Conservation (phyloP, 2,113 vertebrate species). For the Bagarius yarrelli region DNA sequence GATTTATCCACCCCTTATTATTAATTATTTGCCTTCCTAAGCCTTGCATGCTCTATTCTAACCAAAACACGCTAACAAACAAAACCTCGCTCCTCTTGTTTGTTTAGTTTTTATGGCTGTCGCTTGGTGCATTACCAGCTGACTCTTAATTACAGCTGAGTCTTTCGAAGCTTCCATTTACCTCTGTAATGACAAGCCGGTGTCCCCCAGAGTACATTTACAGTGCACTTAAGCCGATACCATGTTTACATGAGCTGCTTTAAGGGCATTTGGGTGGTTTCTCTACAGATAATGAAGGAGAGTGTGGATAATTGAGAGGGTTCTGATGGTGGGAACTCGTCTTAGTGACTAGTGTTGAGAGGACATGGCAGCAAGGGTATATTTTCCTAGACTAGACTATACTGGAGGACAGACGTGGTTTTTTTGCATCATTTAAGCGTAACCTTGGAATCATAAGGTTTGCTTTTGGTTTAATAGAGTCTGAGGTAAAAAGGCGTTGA, state of each 20-base stretch:
- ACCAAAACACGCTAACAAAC: slow-evolving; percentile 9
- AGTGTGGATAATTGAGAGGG: slow-evolving; percentile 28
- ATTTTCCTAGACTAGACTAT: background rate
- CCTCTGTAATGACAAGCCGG: slow-evolving; percentile 58
- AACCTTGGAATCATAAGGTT: background rate
- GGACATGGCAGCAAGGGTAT: background rate
- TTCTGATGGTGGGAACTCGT: background rate
- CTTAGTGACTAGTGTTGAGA: slow-evolving; percentile 1
- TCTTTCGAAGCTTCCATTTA: slow-evolving; percentile 64
- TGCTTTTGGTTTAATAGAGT: no score
- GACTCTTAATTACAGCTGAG: slow-evolving; percentile 67
- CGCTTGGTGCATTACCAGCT: slow-evolving; percentile 55
- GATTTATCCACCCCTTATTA: background rate
- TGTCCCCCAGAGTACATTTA: slow-evolving; percentile 37
- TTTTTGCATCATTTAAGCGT: background rate
- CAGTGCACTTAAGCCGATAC: slow-evolving; percentile 41
- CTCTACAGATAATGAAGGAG: slow-evolving; percentile 37
- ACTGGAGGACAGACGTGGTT: background rate
- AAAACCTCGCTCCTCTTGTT: background rate
- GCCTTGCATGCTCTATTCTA: background rate
- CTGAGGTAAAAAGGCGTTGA: background rate
- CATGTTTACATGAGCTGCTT: slow-evolving; percentile 37
- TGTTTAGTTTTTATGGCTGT: slow-evolving; percentile 53
- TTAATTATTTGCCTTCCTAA: background rate
- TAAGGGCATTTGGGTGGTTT: slow-evolving; percentile 38